Evolutionary conservation across 2,797 vertebrate species (phyloP), one percentile per base, ranked within the genome.

Genomic region (Eospalax fontanierii): DNA sequence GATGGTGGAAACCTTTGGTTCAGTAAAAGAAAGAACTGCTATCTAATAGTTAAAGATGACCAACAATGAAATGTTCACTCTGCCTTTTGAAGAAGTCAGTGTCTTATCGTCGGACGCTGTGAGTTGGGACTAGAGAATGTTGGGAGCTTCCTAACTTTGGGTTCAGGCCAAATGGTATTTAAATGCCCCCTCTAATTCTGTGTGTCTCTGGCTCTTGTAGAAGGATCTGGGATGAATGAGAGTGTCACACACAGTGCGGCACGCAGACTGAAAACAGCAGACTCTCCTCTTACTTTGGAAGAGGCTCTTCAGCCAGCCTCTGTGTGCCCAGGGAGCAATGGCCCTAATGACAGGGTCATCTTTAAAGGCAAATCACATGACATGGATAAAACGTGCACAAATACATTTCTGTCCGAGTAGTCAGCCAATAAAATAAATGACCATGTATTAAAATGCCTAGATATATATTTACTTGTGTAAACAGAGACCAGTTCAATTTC

Each of bases 401-500:
- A 85, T 59, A 89, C 1, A 11, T 91, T 85, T 97, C 66, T 94
- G 50, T 38, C 86, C 88, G 95, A 81, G 79, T 50, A 46, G 3
- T 76, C 87, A 78, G 71, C 91, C 68, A 85, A 90, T 96, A 95
- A 93, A 90, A 95, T 96, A 96, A 96, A 97, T 73, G 93, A 76
- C 38, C 79, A 11, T 82, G 70, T 38, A 83, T 87, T 80, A 92
- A 87, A 93, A 95, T 95, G 86, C 66, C 63, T 95, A 89, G 91
- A 82, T 96, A 93, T 73, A 91, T 97, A 89, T 97, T 97, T 95
- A 75, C 71, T 40, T 95, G 94, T 93, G 96, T 97, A 96, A 96
- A 89, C 92, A 96, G 80, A 91, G 85, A 79, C 87, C 71, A 33
- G 78, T 88, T 95, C 87, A 89, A 75, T 96, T 94, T 93, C 66